Percentiles rank a stretch among this genome's conserved stretches.
Conservation (phyloP, 2,797 vertebrate species). For the Sebastiscus tertius region DNA sequence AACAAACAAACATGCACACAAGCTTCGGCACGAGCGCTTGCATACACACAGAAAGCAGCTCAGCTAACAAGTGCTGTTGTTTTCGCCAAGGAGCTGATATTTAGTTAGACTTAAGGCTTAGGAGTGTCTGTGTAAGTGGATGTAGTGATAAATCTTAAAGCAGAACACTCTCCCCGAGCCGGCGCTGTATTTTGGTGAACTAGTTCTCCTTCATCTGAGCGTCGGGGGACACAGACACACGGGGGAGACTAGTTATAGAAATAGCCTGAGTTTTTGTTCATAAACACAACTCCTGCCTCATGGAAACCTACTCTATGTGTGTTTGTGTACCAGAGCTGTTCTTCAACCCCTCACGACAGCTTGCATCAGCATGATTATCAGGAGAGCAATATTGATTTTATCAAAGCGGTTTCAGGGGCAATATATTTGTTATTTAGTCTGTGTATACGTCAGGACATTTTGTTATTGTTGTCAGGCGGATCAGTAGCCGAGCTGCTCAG, state of each 20-base stretch:
- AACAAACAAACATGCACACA: neutral
- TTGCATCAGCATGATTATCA: conserved; percentile 61
- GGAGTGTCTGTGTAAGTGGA: conserved; percentile 39
- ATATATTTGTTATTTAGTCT: conserved; percentile 51
- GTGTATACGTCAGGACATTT: conserved; percentile 26
- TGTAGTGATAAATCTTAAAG: conserved; percentile 49
- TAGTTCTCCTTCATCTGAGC: conserved; percentile 47
- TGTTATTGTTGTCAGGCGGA: conserved; percentile 55
- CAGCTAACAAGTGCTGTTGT: conserved; percentile 13
- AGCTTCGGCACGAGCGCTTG: neutral
- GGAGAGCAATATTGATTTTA: conserved; percentile 49
- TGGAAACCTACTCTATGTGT: neutral
- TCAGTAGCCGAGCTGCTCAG: conserved; percentile 11
- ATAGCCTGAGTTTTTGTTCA: conserved; percentile 43
- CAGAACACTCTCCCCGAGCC: conserved; percentile 25
- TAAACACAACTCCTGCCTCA: conserved; percentile 25
- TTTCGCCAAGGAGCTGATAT: conserved; percentile 49
- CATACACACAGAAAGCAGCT: conserved; percentile 9
- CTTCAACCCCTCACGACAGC: conserved; percentile 22
- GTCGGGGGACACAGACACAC: conserved; percentile 45
- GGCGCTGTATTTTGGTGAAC: conserved; percentile 52
- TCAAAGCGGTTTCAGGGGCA: conserved; percentile 46
- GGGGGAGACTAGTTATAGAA: conserved; percentile 53
- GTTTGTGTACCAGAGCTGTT: conserved; percentile 6
- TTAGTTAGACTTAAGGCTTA: conserved; percentile 34